A percentile compares a stretch with the other conserved stretches of the same genome.
These are phyloP conservation scores for Stegophylla sp. DNA, from an alignment of 2,888 invertebrate genomes.

Conservation along the genomic window DNA sequence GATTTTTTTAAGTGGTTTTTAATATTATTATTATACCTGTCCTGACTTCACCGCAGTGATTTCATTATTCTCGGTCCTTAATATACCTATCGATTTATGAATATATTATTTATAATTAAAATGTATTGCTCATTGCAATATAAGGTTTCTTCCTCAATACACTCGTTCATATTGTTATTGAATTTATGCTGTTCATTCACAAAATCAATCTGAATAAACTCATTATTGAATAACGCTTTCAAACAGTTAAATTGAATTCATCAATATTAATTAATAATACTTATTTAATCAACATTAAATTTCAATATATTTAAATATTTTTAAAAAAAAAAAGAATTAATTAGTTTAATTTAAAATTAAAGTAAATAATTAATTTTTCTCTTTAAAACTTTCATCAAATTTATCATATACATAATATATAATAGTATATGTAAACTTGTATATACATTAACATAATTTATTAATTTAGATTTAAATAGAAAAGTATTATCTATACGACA, in stretches of 20 bases:
- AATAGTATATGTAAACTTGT: not conserved
- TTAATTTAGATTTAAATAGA: too few relatives aligned
- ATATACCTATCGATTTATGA: conserved; percentile 12
- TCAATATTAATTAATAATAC: not conserved
- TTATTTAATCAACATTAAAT: not conserved
- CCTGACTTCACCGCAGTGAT: conserved; percentile 5
- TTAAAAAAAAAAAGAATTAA: too few relatives aligned
- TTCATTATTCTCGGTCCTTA: conserved; percentile 4
- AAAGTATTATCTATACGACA: too few relatives aligned
- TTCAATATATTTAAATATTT: conserved; percentile 29
- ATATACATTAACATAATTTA: not conserved
- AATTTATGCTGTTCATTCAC: conserved; percentile 24
- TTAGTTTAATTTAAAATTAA: too few relatives aligned
- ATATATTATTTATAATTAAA: conserved; percentile 49
- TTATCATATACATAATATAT: not conserved
- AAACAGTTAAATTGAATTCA: conserved; percentile 2
- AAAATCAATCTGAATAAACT: conserved; percentile 9
- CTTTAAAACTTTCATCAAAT: not conserved
- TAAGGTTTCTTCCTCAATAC: not conserved
- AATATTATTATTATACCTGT: conserved; percentile 33
- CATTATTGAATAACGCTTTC: not conserved
- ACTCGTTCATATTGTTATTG: conserved; percentile 3
- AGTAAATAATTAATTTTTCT: conserved; percentile 20
- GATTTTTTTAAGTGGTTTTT: conserved; percentile 19
- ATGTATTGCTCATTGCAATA: conserved; percentile 42